Percentiles rank a stretch among this genome's conserved stretches.
phyloP scores from a whole-genome alignment of 2,888 invertebrate species.

The Ornithoptera priamus region DNA sequence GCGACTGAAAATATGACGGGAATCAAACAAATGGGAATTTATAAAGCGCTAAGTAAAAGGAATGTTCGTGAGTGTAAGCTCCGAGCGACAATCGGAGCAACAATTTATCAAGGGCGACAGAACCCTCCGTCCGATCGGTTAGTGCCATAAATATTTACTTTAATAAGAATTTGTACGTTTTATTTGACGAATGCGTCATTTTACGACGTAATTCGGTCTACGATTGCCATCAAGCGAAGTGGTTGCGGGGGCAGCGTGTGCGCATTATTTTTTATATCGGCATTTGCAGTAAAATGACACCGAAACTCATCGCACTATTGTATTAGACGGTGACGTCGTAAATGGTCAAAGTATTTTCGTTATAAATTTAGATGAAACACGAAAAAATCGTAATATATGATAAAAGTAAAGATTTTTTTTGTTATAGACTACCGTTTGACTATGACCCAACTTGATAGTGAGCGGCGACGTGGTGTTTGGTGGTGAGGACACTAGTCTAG shows the following conservation, averaged over 20 bases:
- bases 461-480: too few relatives aligned
- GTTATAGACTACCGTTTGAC: too few relatives aligned
- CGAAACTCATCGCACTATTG: constrained; percentile 46
- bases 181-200: constrained; percentile 68
- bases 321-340: constrained; percentile 41
- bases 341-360: constrained; percentile 33
- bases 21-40: constrained; percentile 66
- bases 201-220: constrained; percentile 71
- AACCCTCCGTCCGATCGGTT: constrained; percentile 76
- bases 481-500: too few relatives aligned
- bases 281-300: constrained; percentile 52
- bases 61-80: constrained; percentile 68
- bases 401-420: too few relatives aligned
- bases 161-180: constrained; percentile 78
- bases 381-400: neutral
- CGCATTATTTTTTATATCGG: constrained; percentile 63
- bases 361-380: constrained; percentile 17
- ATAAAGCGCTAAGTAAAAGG: constrained; percentile 66
- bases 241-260: constrained; percentile 55
- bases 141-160: constrained; percentile 80
- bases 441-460: too few relatives aligned
- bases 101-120: constrained; percentile 75
- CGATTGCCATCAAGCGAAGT: constrained; percentile 55
- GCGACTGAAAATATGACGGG: constrained; percentile 66
- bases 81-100: constrained; percentile 66